Percentiles rank a stretch among this genome's conserved stretches.
phyloP scores from a whole-genome alignment of 2,888 invertebrate genomes.

The Cheilosia urbana region DNA sequence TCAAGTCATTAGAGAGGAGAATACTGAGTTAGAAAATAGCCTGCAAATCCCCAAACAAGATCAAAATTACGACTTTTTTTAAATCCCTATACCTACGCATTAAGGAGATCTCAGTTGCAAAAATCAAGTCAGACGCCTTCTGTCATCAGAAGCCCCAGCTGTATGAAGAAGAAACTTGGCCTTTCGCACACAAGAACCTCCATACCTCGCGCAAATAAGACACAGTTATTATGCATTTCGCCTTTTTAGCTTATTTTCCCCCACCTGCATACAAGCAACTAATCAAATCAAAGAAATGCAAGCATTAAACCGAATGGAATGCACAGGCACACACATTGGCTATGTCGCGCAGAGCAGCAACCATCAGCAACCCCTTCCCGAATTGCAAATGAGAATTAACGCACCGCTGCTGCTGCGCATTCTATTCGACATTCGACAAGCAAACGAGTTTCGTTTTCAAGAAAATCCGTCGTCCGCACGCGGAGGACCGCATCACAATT shows the following conservation, averaged over 20 bases:
- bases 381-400: constrained; percentile 57
- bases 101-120: too few relatives aligned
- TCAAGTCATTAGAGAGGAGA: too few relatives aligned
- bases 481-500: constrained; percentile 38
- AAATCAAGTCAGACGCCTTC: neutral
- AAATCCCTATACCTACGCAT: too few relatives aligned
- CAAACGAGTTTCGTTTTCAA: constrained; percentile 45
- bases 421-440: constrained; percentile 21
- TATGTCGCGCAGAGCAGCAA: neutral
- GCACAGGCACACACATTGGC: neutral
- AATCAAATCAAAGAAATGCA: constrained; percentile 50
- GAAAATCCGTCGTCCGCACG: constrained; percentile 14
- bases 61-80: too few relatives aligned
- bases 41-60: too few relatives aligned
- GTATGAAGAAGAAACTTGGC: neutral
- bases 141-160: neutral
- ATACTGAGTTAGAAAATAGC: too few relatives aligned
- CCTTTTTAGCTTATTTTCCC: neutral
- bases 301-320: constrained; percentile 43
- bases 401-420: constrained; percentile 20
- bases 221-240: constrained; percentile 20
- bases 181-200: neutral
- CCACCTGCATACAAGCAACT: neutral
- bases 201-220: constrained; percentile 12
- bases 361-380: constrained; percentile 25